Evolutionary conservation across 2,797 vertebrate genomes (phyloP).

Genomic region (Gymnopithys bicolor): DNA sequence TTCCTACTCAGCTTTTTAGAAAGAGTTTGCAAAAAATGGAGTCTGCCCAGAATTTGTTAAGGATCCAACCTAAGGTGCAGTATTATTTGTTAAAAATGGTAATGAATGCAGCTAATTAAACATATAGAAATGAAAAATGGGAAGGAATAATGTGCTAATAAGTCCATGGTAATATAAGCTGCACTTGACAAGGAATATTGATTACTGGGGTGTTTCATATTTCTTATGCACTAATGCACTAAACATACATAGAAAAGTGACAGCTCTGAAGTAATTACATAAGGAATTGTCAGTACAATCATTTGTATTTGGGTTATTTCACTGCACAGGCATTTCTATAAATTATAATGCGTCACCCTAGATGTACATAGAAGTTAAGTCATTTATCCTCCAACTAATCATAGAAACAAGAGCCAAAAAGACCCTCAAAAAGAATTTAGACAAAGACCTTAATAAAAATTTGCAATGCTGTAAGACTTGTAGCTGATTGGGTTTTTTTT

Average conservation of each 20-base stretch:
- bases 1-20: background rate
- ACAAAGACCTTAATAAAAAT: background rate
- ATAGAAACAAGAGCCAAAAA: conserved; percentile 10
- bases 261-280: conserved; percentile 68
- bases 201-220: conserved; percentile 45
- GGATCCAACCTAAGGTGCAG: background rate
- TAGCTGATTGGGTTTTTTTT: background rate
- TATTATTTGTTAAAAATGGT: background rate
- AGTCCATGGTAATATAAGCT: conserved; percentile 27
- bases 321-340: conserved; percentile 59
- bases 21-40: background rate
- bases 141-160: conserved; percentile 47
- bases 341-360: conserved; percentile 63
- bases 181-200: conserved; percentile 65
- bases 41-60: background rate
- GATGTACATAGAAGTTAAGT: conserved; percentile 61
- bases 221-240: conserved; percentile 55
- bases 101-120: conserved; percentile 18
- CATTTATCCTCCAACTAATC: conserved; percentile 52
- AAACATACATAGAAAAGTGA: conserved; percentile 32
- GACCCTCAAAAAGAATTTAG: conserved; percentile 4
- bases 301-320: conserved; percentile 63
- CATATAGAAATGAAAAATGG: conserved; percentile 22
- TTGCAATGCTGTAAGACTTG: background rate
- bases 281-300: conserved; percentile 64